Conservation (phyloP, 2,113 vertebrate species). For the Scartelaos histophorus region DNA sequence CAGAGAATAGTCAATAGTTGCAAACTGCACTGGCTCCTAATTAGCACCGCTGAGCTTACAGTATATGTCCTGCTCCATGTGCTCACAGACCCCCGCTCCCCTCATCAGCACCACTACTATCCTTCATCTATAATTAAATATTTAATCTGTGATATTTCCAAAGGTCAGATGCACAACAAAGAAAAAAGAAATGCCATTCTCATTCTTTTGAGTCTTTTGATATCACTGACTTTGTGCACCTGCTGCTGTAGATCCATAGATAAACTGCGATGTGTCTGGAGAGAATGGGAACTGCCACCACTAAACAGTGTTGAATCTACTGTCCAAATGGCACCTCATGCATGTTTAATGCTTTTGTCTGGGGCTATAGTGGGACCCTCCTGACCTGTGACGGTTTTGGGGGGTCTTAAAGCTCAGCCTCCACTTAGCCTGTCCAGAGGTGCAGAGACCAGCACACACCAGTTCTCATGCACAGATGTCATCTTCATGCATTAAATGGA, state of each 20-base stretch:
- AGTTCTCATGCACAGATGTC: conserved; percentile 49
- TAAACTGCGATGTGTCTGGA: conserved; percentile 17
- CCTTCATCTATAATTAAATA: conserved; percentile 96
- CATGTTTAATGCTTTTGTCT: conserved; percentile 62
- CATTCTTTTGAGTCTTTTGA: conserved; percentile 48
- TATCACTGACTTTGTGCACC: conserved; percentile 50
- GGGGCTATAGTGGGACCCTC: conserved; percentile 6
- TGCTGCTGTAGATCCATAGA: conserved; percentile 41
- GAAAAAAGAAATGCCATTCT: conserved; percentile 67
- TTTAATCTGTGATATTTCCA: conserved; percentile 94
- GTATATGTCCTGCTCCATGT: conserved; percentile 40
- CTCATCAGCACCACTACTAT: conserved; percentile 59
- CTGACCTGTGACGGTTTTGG: conserved; percentile 21
- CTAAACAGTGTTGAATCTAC: conserved; percentile 43
- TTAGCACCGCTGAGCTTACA: conserved; percentile 7
- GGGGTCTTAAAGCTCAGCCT: conserved; percentile 30
- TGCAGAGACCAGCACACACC: conserved; percentile 24
- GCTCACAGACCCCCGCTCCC: conserved; percentile 57
- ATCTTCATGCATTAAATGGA: conserved; percentile 68
- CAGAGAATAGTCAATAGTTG: not conserved
- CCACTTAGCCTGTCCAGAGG: conserved; percentile 37
- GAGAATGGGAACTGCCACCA: conserved; percentile 13
- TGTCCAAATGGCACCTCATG: conserved; percentile 43
- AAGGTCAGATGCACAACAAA: conserved; percentile 90
- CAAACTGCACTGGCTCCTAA: not conserved